Evolutionary conservation across 2,113 vertebrate genomes (phyloP), one percentile per base, ranked within the genome.

Genomic region (Protobothrops mucrosquamatus): DNA sequence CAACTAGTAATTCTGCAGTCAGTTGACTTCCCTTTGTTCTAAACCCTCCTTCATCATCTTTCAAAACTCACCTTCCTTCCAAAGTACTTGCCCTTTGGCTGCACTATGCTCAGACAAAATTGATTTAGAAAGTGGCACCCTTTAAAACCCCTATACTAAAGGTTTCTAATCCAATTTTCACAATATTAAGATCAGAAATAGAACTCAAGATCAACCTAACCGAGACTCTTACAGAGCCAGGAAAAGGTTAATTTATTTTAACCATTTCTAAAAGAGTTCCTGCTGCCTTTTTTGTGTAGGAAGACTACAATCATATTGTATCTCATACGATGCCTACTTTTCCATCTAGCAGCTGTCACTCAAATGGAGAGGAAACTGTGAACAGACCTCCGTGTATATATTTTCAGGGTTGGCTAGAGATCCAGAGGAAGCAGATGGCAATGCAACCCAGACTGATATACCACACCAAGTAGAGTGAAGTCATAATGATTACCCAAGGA

Each of bases 41-140:
- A 92, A 18, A 0, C 1, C 0, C 61, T 26, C 88, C 48, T 57
- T 51, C 61, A 29, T 90, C 85, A 2, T 0, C 7, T 93, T 92
- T 92, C 46, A 91, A 89, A 89, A 26, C 64, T 52, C 91, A 91
- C 15, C 29, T 93, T 93, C n/a, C 2, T 10, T 10, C 39, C 92
- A 92, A 87, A 15, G 1, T 55, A 18, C 64, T 74, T 69, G 14
- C 39, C 24, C 57, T 86, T 86, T 15, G 26, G 6, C 51, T 2
- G 0, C 52, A 6, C 23, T 54, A 24, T 14, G 64, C 39, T 94
- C 93, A 74, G n/a, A 94, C 91, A 89, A 4, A 20, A 7, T 88
- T 61, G 39, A 89, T 86, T 1, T 0, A 46, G 64, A 43, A 20
- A 86, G 43, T 3, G 11, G 64, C 0, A 69, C 34, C n/a, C 48